Conservation (phyloP, 2,888 invertebrate species). For the Heliconius hortense region DNA sequence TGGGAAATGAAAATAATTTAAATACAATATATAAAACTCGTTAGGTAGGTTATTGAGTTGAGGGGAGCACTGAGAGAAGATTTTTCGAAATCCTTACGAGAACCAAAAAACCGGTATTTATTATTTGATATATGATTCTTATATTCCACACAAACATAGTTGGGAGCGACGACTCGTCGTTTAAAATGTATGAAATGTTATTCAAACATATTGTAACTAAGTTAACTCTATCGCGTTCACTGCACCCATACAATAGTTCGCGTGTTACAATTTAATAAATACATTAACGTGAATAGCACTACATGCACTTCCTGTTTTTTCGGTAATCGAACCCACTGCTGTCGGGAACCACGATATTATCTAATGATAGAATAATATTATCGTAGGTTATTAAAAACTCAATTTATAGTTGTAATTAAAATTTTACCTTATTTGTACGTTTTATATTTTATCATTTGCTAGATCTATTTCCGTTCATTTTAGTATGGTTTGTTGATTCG, state of each 20-base stretch:
- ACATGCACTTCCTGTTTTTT: conserved; percentile 55
- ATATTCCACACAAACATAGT: no score
- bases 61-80: no score
- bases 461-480: conserved; percentile 8
- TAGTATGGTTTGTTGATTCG: neutral
- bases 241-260: conserved; percentile 43
- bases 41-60: no score
- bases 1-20: no score
- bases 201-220: neutral
- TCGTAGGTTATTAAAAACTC: conserved; percentile 19
- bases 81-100: no score
- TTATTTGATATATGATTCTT: no score
- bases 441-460: conserved; percentile 1
- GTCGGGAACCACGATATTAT: conserved; percentile 22
- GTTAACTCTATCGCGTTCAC: neutral
- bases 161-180: neutral
- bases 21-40: no score
- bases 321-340: conserved; percentile 53
- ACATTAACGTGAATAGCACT: conserved; percentile 58
- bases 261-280: conserved; percentile 66
- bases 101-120: no score
- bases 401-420: conserved; percentile 20
- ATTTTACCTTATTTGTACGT: conserved; percentile 17
- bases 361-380: conserved; percentile 21
- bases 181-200: neutral